A percentile compares a stretch with the other conserved stretches of the same genome.
Evolutionary conservation across 1,140 invertebrate genomes (phyloP).

Genomic region (Heliconius eleuchia): DNA sequence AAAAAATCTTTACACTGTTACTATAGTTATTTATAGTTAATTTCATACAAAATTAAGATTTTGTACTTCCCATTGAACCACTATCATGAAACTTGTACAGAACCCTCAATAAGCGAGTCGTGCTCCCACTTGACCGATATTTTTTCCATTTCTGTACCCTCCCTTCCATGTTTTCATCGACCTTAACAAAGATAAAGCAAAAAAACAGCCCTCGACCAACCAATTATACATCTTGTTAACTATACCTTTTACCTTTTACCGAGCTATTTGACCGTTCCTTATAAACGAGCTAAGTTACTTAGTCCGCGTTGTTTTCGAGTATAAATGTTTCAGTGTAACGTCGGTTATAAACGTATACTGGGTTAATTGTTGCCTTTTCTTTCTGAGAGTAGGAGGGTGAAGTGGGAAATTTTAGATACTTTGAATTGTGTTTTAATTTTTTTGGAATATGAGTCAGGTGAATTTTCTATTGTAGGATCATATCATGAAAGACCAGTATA

Average conservation of each 20-base stretch:
- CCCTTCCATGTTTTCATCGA: neutral
- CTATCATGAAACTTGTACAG: too few relatives aligned
- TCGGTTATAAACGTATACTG: constrained; percentile 10
- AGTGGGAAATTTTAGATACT: neutral
- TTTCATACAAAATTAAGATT: too few relatives aligned
- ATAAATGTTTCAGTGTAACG: constrained; percentile 40
- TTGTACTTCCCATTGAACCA: too few relatives aligned
- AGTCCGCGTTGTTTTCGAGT: constrained; percentile 40
- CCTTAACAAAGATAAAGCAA: neutral
- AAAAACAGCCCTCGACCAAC: constrained; percentile 14
- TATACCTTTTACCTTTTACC: constrained; percentile 55
- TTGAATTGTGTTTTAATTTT: neutral
- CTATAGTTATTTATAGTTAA: too few relatives aligned
- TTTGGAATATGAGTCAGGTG: neutral
- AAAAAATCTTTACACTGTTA: too few relatives aligned
- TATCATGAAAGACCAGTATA: too few relatives aligned
- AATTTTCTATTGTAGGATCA: too few relatives aligned
- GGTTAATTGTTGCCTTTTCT: constrained; percentile 23
- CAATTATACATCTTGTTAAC: constrained; percentile 53
- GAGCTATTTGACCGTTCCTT: constrained; percentile 47
- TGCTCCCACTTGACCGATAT: too few relatives aligned
- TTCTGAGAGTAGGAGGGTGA: neutral
- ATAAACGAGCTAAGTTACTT: constrained; percentile 50
- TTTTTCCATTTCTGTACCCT: neutral
- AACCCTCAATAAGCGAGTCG: too few relatives aligned